Base-by-base conservation (phyloP, 2,113 vertebrate genomes). In the Grammomys dolichurus region DNA sequence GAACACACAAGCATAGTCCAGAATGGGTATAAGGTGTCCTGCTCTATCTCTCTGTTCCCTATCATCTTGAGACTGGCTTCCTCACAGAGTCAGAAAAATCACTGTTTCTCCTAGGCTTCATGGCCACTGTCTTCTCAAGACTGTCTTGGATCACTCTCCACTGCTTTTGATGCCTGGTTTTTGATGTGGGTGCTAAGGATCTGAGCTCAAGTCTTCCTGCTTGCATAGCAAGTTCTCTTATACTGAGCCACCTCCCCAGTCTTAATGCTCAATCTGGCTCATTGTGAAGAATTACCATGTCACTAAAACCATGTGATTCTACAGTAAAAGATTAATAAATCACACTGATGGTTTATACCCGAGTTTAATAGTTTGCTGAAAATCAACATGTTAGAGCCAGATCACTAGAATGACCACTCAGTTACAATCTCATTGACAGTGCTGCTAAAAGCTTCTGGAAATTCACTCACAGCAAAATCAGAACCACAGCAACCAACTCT, bases 251-350 rank as follows among this genome's bases (percentile, higher is more conserved):
- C 40, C n/a, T 84, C n/a, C 3, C 81, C 33, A 63, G 13, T 13
- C 58, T 43, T 43, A 9, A 60, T 16, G 13, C 16, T 78, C 10
- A 0, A 0, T 33, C 40, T 33, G 51, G 7, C 7, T 86, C 31
- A 0, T 40, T 33, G 28, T 17, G 4, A 54, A 1, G 10, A 13
- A 11, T 5, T 7, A 22, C 5, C 33, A 1, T 56, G 12, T 28
- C 9, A 10, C 7, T n/a, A 31, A 40, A 0, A 7, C n/a, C 33
- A 0, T 11, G 1, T 13, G 36, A 60, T 24, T 14, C 72, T 16
- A 36, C 54, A 90, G 56, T 10, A 31, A 28, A 90, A 89, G 31
- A 1, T 31, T 4, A 24, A 12, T 28, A 69, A 0, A 20, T 20
- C n/a, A 31, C 17, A 36, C 26, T 48, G 85, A 43, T 85, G 4